phyloP scores from a whole-genome alignment of 2,113 vertebrate species.

The Notechis scutatus region DNA sequence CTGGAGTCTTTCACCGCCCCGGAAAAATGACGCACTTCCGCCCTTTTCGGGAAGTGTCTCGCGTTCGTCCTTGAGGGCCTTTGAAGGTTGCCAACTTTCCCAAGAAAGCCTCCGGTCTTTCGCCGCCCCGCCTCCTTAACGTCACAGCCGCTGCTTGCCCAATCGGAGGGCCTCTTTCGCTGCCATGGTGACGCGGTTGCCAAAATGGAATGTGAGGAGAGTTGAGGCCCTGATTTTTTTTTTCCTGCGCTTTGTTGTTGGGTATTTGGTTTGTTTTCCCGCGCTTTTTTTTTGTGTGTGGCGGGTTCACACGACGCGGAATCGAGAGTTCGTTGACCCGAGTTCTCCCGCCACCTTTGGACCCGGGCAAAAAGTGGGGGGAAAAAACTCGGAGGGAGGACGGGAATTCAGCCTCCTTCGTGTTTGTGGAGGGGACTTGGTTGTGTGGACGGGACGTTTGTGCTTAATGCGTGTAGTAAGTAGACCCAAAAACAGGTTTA shows the following conservation, averaged over 20 bases:
- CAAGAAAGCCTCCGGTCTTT: not conserved
- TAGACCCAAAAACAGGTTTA: not conserved
- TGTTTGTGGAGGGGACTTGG: not conserved
- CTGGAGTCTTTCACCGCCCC: not conserved
- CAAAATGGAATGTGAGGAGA: not conserved
- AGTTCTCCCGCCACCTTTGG: not conserved
- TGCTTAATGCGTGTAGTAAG: not conserved
- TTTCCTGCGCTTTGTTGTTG: not conserved
- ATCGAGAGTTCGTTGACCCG: not conserved
- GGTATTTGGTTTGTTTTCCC: too few species aligned
- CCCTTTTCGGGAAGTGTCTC: not conserved
- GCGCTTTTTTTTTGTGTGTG: not conserved
- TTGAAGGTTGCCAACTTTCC: not conserved
- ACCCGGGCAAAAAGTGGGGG: not conserved
- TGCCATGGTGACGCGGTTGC: not conserved
- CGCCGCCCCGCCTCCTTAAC: fast-evolving
- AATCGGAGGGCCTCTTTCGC: too few species aligned
- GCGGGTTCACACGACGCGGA: not conserved
- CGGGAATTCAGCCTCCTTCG: not conserved
- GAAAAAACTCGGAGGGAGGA: not conserved
- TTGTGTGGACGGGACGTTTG: not conserved
- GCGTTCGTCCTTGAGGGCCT: not conserved
- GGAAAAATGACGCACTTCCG: not conserved
- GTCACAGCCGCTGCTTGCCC: too few species aligned
- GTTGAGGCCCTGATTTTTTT: not conserved